These are phyloP conservation scores for Notarius lentiginosus DNA, from an alignment of 2,113 vertebrate genomes.

Conservation along the genomic window DNA sequence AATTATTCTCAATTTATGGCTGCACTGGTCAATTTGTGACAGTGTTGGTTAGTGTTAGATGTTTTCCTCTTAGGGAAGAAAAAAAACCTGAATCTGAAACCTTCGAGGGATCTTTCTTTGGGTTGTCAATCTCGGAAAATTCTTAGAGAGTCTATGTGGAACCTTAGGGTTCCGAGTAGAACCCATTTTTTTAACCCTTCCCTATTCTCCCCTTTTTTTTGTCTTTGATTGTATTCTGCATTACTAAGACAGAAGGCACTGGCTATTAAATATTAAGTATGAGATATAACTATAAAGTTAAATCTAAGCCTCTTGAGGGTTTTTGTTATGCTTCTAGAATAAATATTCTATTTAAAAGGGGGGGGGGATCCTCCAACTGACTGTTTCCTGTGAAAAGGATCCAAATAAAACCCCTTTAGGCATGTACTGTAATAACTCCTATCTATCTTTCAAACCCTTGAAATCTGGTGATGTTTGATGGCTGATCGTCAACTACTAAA, in stretches of 20 bases:
- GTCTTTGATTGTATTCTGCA: neutral
- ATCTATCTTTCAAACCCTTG: neutral
- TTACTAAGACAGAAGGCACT: neutral
- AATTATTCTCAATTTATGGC: neutral
- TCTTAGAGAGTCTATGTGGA: neutral
- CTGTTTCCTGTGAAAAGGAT: neutral
- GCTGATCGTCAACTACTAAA: neutral
- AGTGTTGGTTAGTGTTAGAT: neutral
- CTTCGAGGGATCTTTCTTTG: neutral
- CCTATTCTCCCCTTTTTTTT: neutral
- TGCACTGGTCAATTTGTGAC: neutral
- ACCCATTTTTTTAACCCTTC: neutral
- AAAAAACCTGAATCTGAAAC: neutral
- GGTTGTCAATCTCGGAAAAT: neutral
- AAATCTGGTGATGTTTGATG: neutral
- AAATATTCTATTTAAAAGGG: neutral
- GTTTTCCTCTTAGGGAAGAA: neutral
- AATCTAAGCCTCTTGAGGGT: neutral
- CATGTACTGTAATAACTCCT: neutral
- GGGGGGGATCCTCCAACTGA: neutral
- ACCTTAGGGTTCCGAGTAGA: neutral
- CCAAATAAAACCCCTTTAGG: neutral
- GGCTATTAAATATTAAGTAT: neutral
- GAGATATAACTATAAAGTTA: neutral
- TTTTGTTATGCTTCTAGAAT: neutral